phyloP scores from a whole-genome alignment of 1,140 invertebrate genomes.

The Cyrtorhinus lividipennis region DNA sequence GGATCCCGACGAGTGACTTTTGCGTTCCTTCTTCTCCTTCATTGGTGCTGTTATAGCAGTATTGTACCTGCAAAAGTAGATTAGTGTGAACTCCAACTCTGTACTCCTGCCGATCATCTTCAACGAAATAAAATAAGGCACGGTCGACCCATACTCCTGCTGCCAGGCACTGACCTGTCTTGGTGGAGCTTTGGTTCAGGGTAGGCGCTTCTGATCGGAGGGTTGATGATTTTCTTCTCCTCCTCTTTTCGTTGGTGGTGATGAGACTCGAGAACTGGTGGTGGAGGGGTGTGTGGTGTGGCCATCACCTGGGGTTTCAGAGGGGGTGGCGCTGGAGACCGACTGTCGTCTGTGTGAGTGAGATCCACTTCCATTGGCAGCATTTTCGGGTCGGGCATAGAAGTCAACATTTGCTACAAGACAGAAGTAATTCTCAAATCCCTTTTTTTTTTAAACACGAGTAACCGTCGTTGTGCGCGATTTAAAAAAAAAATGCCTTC shows the following conservation, averaged over 20 bases:
- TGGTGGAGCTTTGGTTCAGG: neutral
- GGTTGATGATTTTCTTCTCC: neutral
- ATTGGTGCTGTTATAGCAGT: neutral
- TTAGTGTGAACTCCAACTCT: no score
- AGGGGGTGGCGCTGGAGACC: slow-evolving; percentile 2
- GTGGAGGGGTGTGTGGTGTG: neutral
- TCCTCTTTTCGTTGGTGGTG: neutral
- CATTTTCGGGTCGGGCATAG: no score
- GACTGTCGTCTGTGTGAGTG: slow-evolving; percentile 13
- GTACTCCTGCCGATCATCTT: no score
- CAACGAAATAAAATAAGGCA: no score
- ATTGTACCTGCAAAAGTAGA: neutral
- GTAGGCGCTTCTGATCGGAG: neutral
- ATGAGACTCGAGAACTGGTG: neutral
- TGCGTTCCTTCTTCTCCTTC: neutral
- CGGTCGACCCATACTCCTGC: neutral
- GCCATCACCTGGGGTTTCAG: neutral
- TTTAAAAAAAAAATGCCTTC: no score
- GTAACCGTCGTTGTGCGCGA: no score
- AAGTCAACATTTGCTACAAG: no score
- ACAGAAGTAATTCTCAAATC: no score
- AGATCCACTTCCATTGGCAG: slow-evolving; percentile 17
- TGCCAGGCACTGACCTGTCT: neutral
- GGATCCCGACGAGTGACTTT: neutral
- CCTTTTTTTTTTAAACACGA: no score